Conservation (phyloP, 2,797 vertebrate species). For the Anisognathus igniventris region DNA sequence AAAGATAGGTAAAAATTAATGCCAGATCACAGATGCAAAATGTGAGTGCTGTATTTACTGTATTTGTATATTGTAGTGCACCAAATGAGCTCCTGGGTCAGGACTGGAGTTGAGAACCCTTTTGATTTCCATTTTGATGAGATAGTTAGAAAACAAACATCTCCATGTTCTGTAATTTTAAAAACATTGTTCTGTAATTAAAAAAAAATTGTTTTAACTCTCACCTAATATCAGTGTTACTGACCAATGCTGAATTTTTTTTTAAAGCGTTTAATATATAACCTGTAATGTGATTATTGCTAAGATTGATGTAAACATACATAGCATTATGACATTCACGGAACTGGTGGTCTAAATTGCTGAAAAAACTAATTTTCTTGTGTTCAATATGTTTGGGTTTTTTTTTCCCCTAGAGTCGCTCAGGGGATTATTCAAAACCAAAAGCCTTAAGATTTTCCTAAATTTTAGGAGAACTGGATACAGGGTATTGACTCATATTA, state of each 20-base stretch:
- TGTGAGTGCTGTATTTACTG: background rate
- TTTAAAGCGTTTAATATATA: background rate
- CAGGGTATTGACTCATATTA: background rate
- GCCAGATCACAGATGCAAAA: background rate
- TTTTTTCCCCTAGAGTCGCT: background rate
- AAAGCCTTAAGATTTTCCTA: background rate
- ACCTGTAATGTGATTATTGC: background rate
- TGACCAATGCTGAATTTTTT: background rate
- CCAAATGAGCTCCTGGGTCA: background rate
- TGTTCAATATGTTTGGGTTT: background rate
- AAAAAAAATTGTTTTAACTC: background rate
- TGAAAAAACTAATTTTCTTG: background rate
- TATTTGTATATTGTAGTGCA: background rate
- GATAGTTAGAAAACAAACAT: background rate
- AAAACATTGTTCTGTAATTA: background rate
- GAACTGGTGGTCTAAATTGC: background rate
- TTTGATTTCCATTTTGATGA: background rate
- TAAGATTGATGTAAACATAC: background rate
- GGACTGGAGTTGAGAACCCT: background rate
- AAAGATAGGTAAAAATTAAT: background rate
- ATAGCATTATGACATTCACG: background rate
- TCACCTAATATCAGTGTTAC: background rate
- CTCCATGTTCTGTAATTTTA: background rate
- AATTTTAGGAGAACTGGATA: background rate
- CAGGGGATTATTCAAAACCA: background rate